These are phyloP conservation scores for Leptoteleia sp. DNA, from an alignment of 1,140 invertebrate species.

Conservation along the genomic window DNA sequence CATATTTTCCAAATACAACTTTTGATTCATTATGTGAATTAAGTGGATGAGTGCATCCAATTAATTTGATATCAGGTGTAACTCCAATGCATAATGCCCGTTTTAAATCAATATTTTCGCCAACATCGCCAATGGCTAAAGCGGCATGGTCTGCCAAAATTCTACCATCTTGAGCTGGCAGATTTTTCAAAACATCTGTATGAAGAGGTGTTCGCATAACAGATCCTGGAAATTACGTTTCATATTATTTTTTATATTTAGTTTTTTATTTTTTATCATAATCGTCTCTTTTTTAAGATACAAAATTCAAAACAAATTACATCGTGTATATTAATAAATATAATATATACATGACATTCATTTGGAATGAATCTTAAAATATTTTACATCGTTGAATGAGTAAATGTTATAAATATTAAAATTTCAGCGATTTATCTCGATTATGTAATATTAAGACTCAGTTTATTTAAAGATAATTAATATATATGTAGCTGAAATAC, in stretches of 20 bases:
- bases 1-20: conserved; percentile 89
- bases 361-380: conserved; percentile 2
- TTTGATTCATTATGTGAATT: conserved; percentile 52
- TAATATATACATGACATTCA: no score
- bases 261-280: no score
- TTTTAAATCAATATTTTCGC: conserved; percentile 93
- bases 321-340: no score
- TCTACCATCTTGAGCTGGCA: conserved; percentile 85
- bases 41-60: conserved; percentile 88
- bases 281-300: no score
- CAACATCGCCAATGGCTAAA: conserved; percentile 90
- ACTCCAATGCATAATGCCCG: conserved; percentile 88
- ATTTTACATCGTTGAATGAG: no score
- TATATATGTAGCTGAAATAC: no score
- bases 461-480: no score
- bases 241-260: not conserved
- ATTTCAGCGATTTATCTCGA: no score
- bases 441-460: no score
- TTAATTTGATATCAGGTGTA: conserved; percentile 82
- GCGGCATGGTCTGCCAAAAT: conserved; percentile 90
- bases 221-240: conserved; percentile 5
- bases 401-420: no score
- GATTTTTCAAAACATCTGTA: conserved; percentile 84
- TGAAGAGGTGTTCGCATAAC: conserved; percentile 82
- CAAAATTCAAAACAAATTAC: no score